Evolutionary conservation across 2,797 vertebrate genomes (phyloP).

Genomic region (Pipistrellus nathusii): DNA sequence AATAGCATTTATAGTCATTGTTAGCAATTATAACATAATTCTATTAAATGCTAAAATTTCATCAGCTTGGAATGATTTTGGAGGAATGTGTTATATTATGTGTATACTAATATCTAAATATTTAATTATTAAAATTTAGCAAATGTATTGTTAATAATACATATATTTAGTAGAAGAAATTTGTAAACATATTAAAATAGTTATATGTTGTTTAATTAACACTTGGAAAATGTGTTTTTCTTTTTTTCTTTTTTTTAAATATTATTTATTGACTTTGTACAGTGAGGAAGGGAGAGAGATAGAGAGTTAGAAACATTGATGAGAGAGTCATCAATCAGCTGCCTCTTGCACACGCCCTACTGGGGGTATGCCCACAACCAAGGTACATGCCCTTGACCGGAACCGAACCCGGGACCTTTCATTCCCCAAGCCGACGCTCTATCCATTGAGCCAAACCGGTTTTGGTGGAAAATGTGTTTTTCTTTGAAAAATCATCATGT

Average conservation of each 20-base stretch:
- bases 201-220: background rate
- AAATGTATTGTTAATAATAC: background rate
- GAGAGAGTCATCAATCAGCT: too few species aligned
- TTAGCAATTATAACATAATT: background rate
- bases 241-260: background rate
- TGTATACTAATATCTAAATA: background rate
- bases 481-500: background rate
- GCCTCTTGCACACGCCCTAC: too few species aligned
- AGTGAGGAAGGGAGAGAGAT: too few species aligned
- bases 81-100: background rate
- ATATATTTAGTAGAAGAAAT: background rate
- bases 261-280: too few species aligned
- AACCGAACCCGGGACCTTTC: too few species aligned
- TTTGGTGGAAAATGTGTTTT: conserved; percentile 1
- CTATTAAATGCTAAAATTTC: background rate
- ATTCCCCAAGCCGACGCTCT: too few species aligned
- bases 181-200: conserved; percentile 33
- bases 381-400: too few species aligned
- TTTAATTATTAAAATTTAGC: background rate
- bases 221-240: conserved; percentile 30
- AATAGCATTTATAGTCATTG: background rate
- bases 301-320: too few species aligned
- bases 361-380: too few species aligned
- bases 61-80: background rate
- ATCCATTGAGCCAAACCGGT: too few species aligned